Evolutionary conservation across 2,113 vertebrate genomes (phyloP).

Genomic region (Piprites chloris): DNA sequence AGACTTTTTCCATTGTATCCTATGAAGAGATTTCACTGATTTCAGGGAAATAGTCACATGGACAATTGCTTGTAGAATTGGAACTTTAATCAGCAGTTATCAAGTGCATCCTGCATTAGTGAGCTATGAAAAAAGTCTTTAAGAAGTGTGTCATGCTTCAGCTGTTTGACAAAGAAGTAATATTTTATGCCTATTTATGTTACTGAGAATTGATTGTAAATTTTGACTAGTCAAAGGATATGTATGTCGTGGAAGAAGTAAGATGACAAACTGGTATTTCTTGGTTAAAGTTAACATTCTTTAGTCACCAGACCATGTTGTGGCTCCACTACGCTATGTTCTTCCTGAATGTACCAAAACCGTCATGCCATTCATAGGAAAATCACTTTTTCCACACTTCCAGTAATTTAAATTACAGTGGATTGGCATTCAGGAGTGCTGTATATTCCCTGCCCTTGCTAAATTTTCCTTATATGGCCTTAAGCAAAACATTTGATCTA

Average conservation of each 20-base stretch:
- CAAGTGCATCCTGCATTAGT: background rate
- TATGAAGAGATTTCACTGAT: background rate
- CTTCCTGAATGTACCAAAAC: conserved; percentile 30
- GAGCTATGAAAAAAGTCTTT: background rate
- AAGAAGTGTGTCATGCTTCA: rapidly evolving
- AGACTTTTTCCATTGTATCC: background rate
- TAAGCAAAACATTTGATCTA: background rate
- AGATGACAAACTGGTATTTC: background rate
- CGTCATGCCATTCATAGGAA: background rate
- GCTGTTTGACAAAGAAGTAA: background rate
- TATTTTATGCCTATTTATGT: background rate
- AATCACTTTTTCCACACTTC: background rate
- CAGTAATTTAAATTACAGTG: background rate
- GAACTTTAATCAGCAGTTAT: background rate
- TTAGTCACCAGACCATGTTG: conserved; percentile 37
- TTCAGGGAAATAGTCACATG: background rate
- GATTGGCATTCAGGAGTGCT: background rate
- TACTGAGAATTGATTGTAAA: background rate
- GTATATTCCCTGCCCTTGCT: background rate
- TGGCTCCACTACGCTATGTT: background rate
- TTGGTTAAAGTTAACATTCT: conserved; percentile 16
- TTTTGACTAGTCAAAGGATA: background rate
- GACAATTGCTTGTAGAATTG: background rate
- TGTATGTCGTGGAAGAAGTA: background rate
- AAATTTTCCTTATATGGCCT: rapidly evolving